Base-by-base conservation (phyloP, 2,113 vertebrate genomes). In the Brachyhypopomus occidentalis region DNA sequence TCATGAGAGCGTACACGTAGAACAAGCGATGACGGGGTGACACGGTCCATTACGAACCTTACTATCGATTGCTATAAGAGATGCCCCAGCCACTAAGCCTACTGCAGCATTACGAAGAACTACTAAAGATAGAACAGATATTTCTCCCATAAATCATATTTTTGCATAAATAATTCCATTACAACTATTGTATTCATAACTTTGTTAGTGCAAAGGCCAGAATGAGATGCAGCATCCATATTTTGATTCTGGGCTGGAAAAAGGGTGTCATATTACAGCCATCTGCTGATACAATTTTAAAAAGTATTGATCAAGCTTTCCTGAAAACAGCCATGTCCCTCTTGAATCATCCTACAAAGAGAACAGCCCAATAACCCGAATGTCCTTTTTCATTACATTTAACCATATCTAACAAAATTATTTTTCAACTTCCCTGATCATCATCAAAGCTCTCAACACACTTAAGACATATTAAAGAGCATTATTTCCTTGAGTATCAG, bases 31-130 rank as follows among this genome's bases (percentile, higher is more conserved):
- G 7, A 14, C 41, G 77, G 62, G 41, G 73, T 84, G 19, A 63
- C 11, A 2, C 7, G 85, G 80, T 84, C 85, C 84, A 86, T 86
- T 87, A 84, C 11, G 72, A 25, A 63, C 69, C 78, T 66, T 67
- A 30, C 23, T 87, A 88, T 88, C 70, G 87, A 88, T 87, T 88
- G 87, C 30, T 83, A 88, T 62, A 79, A 30, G 80, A 88, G 80
- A 83, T 17, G 62, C 78, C 22, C 75, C 5, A n/a, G 69, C 79
- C 80, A 81, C 38, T 75, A 60, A 64, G 4, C 8, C 19, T 38
- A 48, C 38, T 38, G 34, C 52, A 76, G 14, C 27, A 78, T 52
- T 56, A 48, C 2, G 20, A 27, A n/a, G 12, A 22, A 27, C 55
- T 60, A 34, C 52, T 63, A 74, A 69, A 77, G 5, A 52, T 52